Evolutionary conservation across 2,888 invertebrate species (phyloP).

Genomic region (Oxystoma pomonae): DNA sequence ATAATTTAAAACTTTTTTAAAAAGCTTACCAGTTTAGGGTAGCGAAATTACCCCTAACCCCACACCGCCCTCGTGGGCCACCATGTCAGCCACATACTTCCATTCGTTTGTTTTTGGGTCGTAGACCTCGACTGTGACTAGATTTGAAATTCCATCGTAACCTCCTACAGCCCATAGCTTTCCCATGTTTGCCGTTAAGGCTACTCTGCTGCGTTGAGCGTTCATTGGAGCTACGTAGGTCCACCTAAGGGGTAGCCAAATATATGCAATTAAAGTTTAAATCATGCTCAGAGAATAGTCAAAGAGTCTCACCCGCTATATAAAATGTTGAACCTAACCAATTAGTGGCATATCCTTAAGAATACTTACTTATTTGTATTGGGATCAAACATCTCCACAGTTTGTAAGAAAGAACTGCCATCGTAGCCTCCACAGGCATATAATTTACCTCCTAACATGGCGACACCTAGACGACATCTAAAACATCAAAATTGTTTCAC

Average conservation of each 20-base stretch:
- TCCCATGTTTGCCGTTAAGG: slow-evolving; percentile 78
- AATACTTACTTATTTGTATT: slow-evolving; percentile 57
- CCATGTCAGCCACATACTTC: slow-evolving; percentile 73
- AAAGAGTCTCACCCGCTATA: no score
- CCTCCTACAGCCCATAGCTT: slow-evolving; percentile 80
- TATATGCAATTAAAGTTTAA: no score
- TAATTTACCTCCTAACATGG: slow-evolving; percentile 73
- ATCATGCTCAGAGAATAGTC: no score
- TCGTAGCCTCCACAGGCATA: slow-evolving; percentile 86
- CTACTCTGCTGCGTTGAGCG: slow-evolving; percentile 75
- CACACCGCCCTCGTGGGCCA: slow-evolving; percentile 84
- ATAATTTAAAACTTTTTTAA: no score
- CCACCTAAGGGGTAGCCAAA: no score
- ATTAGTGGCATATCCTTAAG: neutral
- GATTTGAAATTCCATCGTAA: slow-evolving; percentile 73
- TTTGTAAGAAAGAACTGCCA: slow-evolving; percentile 75
- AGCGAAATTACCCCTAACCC: slow-evolving; percentile 74
- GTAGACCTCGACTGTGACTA: slow-evolving; percentile 81
- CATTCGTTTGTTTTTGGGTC: slow-evolving; percentile 69
- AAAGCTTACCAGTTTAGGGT: slow-evolving; percentile 18
- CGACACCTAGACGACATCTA: slow-evolving; percentile 79
- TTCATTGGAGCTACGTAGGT: slow-evolving; percentile 74
- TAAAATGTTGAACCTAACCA: no score
- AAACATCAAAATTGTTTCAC: slow-evolving; percentile 9
- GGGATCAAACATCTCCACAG: slow-evolving; percentile 79